Evolutionary conservation across 2,113 vertebrate genomes (phyloP).

Genomic region (Calidris pugnax): DNA sequence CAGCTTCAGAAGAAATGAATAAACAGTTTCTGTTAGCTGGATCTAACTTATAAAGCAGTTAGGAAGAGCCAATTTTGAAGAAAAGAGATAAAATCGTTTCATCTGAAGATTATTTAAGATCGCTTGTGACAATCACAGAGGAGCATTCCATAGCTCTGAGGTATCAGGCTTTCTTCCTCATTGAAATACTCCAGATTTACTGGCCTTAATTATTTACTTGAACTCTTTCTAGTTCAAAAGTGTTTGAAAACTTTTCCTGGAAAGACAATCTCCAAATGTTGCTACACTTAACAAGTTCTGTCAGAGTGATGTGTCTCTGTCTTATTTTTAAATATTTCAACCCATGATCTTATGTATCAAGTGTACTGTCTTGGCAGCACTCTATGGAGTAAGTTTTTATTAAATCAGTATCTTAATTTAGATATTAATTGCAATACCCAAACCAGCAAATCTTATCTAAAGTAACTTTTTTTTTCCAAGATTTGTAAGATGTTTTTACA

Average conservation of each 20-base stretch:
- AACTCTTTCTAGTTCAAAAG: slow-evolving; percentile 9
- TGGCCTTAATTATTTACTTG: slow-evolving; percentile 17
- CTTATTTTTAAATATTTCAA: not conserved
- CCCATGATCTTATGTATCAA: not conserved
- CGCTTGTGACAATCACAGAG: not conserved
- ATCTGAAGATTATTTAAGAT: slow-evolving; percentile 22
- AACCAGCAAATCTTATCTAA: not conserved
- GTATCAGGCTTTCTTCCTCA: not conserved
- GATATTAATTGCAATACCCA: not conserved
- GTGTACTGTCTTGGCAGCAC: not conserved
- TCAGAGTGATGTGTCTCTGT: not conserved
- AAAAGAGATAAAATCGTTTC: not conserved
- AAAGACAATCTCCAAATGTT: not conserved
- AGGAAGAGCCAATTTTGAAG: not conserved
- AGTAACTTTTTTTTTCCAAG: not conserved
- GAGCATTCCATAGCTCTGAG: slow-evolving; percentile 13
- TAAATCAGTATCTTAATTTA: not conserved
- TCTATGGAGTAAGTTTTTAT: not conserved
- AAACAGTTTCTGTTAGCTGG: not conserved
- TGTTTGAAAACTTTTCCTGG: not conserved
- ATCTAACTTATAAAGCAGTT: not conserved
- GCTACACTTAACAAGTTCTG: not conserved
- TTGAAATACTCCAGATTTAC: slow-evolving; percentile 33
- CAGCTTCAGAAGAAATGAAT: not conserved
- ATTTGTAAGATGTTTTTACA: not conserved